Conservation (phyloP, 2,888 invertebrate genomes). For the Leucozona laternaria region DNA sequence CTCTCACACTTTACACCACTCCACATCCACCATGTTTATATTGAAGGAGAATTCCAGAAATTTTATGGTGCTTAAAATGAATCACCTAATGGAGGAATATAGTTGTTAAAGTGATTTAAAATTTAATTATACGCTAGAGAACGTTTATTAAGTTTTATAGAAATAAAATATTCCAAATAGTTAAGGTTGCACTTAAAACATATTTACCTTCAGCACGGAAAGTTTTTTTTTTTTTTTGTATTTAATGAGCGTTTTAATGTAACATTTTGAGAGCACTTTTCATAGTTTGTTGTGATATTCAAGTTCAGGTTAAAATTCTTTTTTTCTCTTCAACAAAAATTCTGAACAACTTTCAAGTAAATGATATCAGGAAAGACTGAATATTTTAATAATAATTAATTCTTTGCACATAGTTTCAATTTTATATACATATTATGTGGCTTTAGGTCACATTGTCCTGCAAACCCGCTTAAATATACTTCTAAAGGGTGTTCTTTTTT, state of each 20-base stretch:
- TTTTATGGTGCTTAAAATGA: conserved; percentile 52
- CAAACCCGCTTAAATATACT: too few species aligned
- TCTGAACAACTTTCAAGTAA: too few species aligned
- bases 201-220: background rate
- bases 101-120: conserved; percentile 66
- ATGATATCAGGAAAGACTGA: too few species aligned
- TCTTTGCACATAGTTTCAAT: too few species aligned
- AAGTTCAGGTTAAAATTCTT: background rate
- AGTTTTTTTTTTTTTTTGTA: background rate
- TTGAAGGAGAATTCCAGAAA: background rate
- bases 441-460: too few species aligned
- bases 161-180: conserved; percentile 25
- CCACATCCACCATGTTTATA: background rate
- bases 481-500: too few species aligned
- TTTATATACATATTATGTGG: too few species aligned
- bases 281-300: background rate
- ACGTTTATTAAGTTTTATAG: conserved; percentile 59
- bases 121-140: conserved; percentile 62
- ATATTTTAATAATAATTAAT: too few species aligned
- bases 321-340: too few species aligned
- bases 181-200: conserved; percentile 17
- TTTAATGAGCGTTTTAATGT: conserved; percentile 7
- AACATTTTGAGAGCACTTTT: background rate
- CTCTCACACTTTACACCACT: background rate
- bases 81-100: conserved; percentile 47